phyloP scores from a whole-genome alignment of 1,140 invertebrate species.

The Cydia pomonella region DNA sequence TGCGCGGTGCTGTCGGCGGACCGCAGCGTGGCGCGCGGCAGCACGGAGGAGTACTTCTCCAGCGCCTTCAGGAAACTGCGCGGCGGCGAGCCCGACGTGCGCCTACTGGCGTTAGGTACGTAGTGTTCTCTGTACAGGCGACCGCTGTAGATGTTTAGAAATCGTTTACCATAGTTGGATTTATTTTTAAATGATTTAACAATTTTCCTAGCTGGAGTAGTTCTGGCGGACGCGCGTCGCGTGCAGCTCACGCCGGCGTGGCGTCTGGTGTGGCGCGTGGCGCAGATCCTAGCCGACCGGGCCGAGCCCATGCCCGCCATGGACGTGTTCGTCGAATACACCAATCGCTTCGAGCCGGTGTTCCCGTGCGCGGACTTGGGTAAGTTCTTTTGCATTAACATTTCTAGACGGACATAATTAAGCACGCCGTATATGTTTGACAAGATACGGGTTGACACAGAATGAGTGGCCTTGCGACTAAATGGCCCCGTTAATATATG shows the following conservation, averaged over 20 bases:
- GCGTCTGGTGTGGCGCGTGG: slow-evolving; percentile 70
- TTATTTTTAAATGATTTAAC: background rate
- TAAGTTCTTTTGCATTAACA: slow-evolving; percentile 41
- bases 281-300: slow-evolving; percentile 58
- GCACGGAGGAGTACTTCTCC: slow-evolving; percentile 69
- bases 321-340: slow-evolving; percentile 62
- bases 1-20: slow-evolving; percentile 69
- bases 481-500: too few relatives aligned
- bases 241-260: slow-evolving; percentile 60
- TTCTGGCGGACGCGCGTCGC: slow-evolving; percentile 51
- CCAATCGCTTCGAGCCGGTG: slow-evolving; percentile 59
- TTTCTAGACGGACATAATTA: too few relatives aligned
- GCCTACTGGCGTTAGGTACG: background rate
- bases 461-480: too few relatives aligned
- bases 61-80: slow-evolving; percentile 58
- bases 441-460: too few relatives aligned
- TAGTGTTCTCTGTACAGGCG: too few relatives aligned
- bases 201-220: slow-evolving; percentile 52
- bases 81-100: slow-evolving; percentile 58
- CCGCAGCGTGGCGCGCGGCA: slow-evolving; percentile 70
- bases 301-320: slow-evolving; percentile 44
- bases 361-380: slow-evolving; percentile 64
- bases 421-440: too few relatives aligned
- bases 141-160: too few relatives aligned
- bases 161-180: too few relatives aligned